A percentile compares a stretch with the other conserved stretches of the same genome.
These are phyloP conservation scores for Corythornis cristatus DNA, from an alignment of 2,113 vertebrate genomes.

Conservation along the genomic window DNA sequence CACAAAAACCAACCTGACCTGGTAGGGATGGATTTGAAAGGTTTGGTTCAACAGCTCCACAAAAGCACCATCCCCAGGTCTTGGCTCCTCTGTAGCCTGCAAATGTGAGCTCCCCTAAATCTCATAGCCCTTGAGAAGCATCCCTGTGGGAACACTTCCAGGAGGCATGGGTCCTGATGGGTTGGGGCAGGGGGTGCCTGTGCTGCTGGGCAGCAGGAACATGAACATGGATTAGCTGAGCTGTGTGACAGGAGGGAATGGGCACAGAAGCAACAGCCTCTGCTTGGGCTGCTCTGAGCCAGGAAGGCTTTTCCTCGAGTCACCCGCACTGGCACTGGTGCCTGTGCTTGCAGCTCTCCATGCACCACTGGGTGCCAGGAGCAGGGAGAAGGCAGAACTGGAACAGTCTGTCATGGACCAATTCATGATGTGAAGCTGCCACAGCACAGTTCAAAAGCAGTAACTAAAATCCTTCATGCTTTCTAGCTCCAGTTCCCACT, in stretches of 20 bases:
- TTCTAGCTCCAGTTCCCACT: not conserved
- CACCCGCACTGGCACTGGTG: not conserved
- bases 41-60: not conserved
- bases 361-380: not conserved
- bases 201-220: not conserved
- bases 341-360: rapidly evolving
- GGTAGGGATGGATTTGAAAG: not conserved
- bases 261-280: not conserved
- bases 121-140: not conserved
- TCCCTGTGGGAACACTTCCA: not conserved
- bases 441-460: not conserved
- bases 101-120: not conserved
- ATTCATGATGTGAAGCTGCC: rapidly evolving
- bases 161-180: not conserved
- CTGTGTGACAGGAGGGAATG: not conserved
- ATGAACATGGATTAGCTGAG: not conserved
- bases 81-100: not conserved
- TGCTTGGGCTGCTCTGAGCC: not conserved
- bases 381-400: not conserved
- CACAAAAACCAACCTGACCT: not conserved
- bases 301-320: not conserved
- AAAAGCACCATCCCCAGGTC: not conserved
- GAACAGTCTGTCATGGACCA: not conserved
- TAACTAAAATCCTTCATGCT: not conserved
- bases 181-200: not conserved